These are phyloP conservation scores for Manis javanica DNA, from an alignment of 2,797 vertebrate species.

Conservation along the genomic window DNA sequence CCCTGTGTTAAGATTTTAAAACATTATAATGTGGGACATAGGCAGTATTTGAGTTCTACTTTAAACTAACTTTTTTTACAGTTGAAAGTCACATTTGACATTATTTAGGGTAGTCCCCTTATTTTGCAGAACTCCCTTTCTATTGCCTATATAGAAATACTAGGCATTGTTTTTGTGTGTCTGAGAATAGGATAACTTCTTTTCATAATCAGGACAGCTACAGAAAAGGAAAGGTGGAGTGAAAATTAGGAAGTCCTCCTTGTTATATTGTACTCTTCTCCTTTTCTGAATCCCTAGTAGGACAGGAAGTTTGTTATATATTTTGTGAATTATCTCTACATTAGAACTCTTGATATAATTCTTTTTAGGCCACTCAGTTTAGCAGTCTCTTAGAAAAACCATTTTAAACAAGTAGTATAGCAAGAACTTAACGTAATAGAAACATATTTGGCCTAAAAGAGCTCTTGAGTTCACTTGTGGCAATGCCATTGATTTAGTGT, in stretches of 20 bases:
- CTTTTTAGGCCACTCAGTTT: neutral
- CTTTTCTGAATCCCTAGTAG: slow-evolving; percentile 21
- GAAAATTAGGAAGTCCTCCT: neutral
- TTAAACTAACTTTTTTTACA: neutral
- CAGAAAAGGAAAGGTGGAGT: neutral
- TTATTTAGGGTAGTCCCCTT: neutral
- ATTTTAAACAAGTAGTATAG: neutral
- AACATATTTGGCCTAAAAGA: neutral
- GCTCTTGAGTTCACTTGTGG: neutral
- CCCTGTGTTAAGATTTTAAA: slow-evolving; percentile 9
- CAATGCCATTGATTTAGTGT: slow-evolving; percentile 4
- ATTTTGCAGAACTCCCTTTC: neutral
- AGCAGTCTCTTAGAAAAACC: neutral
- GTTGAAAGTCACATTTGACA: neutral
- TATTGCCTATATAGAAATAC: neutral
- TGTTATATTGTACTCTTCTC: neutral
- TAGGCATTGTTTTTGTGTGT: neutral
- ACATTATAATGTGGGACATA: neutral
- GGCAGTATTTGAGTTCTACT: neutral
- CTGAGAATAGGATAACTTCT: neutral
- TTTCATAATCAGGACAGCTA: neutral
- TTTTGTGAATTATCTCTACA: neutral
- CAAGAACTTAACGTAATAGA: neutral
- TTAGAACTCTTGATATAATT: neutral
- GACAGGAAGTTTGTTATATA: neutral